Percentiles rank a stretch among this genome's conserved stretches.
These are phyloP conservation scores for Clarias macrocephalus DNA, from an alignment of 2,113 vertebrate species.

Conservation along the genomic window DNA sequence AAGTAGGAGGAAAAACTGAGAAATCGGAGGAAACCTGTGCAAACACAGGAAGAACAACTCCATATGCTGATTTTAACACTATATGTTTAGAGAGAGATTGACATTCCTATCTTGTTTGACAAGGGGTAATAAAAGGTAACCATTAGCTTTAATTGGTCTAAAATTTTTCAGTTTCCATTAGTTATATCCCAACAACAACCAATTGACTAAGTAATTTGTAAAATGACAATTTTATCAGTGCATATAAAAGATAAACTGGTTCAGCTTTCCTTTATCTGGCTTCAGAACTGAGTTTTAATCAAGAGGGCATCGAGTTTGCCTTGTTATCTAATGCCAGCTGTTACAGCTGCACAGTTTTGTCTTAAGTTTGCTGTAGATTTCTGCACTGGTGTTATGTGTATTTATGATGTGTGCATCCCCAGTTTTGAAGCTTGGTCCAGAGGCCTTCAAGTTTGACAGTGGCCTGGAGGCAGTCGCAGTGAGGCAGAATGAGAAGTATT, in stretches of 20 bases:
- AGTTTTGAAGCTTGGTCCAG: slow-evolving; percentile 95
- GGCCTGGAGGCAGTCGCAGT: slow-evolving; percentile 93
- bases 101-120: background rate
- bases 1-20: background rate
- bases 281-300: background rate
- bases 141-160: background rate
- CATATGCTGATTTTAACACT: background rate
- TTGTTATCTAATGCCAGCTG: background rate
- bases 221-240: background rate
- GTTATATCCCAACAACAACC: background rate
- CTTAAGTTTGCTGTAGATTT: too few species aligned
- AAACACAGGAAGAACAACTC: too few species aligned
- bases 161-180: background rate
- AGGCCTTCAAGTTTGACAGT: slow-evolving; percentile 97
- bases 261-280: background rate
- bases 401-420: background rate
- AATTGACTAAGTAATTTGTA: background rate
- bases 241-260: background rate
- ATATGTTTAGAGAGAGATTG: background rate
- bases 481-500: slow-evolving; percentile 97
- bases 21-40: background rate
- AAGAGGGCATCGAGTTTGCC: background rate
- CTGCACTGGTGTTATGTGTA: background rate
- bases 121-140: background rate
- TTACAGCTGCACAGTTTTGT: background rate